A percentile compares a stretch with the other conserved stretches of the same genome.
These are phyloP conservation scores for Crocallis elinguaria DNA, from an alignment of 2,888 invertebrate genomes.

Conservation along the genomic window DNA sequence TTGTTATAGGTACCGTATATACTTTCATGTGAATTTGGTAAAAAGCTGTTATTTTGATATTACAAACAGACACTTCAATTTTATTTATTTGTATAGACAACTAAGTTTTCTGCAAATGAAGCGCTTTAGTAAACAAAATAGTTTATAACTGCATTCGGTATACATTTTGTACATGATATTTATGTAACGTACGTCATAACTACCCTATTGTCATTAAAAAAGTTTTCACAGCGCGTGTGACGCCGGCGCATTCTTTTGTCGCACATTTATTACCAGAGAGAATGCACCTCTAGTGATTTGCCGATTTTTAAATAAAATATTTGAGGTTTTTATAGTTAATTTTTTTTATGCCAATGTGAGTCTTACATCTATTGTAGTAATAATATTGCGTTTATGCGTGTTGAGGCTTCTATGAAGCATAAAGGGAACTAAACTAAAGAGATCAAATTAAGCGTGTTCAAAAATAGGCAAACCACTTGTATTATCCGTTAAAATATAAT, in stretches of 20 bases:
- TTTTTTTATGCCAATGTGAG: conserved; percentile 1
- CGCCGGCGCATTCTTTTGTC: conserved; percentile 29
- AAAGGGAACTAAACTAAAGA: conserved; percentile 48
- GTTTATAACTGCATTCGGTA: conserved; percentile 47
- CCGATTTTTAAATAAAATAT: conserved; percentile 55
- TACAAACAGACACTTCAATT: no score
- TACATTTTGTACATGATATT: conserved; percentile 65
- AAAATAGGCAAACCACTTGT: conserved; percentile 64
- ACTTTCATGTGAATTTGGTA: no score
- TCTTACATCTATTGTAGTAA: conserved; percentile 14
- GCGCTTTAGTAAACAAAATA: conserved; percentile 29
- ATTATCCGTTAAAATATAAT: conserved; percentile 23
- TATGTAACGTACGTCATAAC: conserved; percentile 47
- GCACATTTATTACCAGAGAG: conserved; percentile 1
- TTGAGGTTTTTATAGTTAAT: background rate
- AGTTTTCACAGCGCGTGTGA: conserved; percentile 53
- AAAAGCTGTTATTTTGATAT: no score
- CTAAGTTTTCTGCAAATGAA: no score
- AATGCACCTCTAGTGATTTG: conserved; percentile 55
- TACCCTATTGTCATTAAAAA: conserved; percentile 64
- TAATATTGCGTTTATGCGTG: conserved; percentile 16
- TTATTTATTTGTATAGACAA: no score
- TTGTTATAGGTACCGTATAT: no score
- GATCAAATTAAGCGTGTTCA: conserved; percentile 52
- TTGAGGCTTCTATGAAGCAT: conserved; percentile 38